Base-by-base conservation (phyloP, 2,888 invertebrate species). In the Xestia c-nigrum region DNA sequence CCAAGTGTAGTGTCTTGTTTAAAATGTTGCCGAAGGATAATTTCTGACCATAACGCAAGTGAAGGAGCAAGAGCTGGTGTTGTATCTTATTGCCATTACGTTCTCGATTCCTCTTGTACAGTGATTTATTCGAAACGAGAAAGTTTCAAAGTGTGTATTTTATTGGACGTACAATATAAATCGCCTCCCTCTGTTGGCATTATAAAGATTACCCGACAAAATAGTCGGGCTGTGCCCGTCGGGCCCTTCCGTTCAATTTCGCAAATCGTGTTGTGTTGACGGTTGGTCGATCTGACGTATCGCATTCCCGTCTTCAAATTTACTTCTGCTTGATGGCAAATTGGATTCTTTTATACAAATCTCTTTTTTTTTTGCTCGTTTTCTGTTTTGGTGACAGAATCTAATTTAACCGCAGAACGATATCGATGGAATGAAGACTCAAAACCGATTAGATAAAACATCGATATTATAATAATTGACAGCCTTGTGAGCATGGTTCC, bases 201-300 rank as follows among this genome's bases (percentile, higher is more conserved):
- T 92, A 91, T 90, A 91, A 90, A 93, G 91, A 93, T 93, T 92
- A 91, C 90, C 91, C 91, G 82, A 88, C 91, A 91, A 92, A 92
- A 92, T 93, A 92, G 93, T 90, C 88, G 88, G 87, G 89, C 89
- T 92, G 93, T 87, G 88, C 90, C 90, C 92, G 92, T 89, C 88
- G 87, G 87, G 91, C 90, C 92, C 90, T 92, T 94, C 93, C 93
- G 93, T 94, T 93, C 93, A 93, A 93, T 94, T 94, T 93, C 92
- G 90, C 90, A 94, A 93, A 94, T 93, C 93, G 91, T 91, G 91
- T 91, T 88, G 90, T 89, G 90, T 88, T 88, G 89, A 86, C 89
- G 88, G 90, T 88, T 89, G 84, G 83, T 80, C 89, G 89, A 85
- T 87, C 89, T 92, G 93, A 92, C 91, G 92, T 93, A 94, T 93